Evolutionary conservation across 2,888 invertebrate genomes (phyloP).

Genomic region (Cheilosia urbana): DNA sequence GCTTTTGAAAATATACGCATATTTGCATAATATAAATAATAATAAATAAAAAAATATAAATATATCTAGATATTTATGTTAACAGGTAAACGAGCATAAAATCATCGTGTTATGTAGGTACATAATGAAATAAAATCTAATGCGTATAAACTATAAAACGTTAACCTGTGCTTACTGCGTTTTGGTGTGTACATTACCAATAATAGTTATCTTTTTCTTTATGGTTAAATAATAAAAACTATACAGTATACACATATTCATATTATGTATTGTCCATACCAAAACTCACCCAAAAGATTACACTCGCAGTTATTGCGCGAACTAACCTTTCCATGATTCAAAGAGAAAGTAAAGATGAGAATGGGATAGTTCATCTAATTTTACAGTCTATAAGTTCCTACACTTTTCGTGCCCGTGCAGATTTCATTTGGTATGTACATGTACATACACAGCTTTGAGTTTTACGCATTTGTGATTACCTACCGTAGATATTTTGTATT

Average conservation of each 20-base stretch:
- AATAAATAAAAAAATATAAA: not conserved
- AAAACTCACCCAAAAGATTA: constrained; percentile 11
- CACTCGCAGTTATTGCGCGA: constrained; percentile 1
- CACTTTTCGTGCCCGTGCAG: not conserved
- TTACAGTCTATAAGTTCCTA: constrained; percentile 31
- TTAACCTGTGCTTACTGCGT: too few species aligned
- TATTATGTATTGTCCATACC: not conserved
- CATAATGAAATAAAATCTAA: too few species aligned
- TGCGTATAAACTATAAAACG: too few species aligned
- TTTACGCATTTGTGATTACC: not conserved
- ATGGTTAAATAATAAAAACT: not conserved
- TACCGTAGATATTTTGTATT: not conserved
- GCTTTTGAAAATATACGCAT: not conserved
- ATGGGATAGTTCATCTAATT: constrained; percentile 39
- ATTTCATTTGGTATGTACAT: not conserved
- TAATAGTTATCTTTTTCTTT: not conserved
- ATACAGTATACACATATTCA: not conserved
- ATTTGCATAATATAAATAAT: too few species aligned
- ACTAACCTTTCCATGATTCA: constrained; percentile 40
- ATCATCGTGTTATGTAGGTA: too few species aligned
- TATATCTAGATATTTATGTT: not conserved
- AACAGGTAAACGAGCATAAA: too few species aligned
- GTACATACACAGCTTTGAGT: not conserved
- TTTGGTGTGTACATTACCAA: not conserved
- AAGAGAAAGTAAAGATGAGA: constrained; percentile 64